Evolutionary conservation across 2,888 invertebrate species (phyloP).

Genomic region (Orthonychiurus folsomi): DNA sequence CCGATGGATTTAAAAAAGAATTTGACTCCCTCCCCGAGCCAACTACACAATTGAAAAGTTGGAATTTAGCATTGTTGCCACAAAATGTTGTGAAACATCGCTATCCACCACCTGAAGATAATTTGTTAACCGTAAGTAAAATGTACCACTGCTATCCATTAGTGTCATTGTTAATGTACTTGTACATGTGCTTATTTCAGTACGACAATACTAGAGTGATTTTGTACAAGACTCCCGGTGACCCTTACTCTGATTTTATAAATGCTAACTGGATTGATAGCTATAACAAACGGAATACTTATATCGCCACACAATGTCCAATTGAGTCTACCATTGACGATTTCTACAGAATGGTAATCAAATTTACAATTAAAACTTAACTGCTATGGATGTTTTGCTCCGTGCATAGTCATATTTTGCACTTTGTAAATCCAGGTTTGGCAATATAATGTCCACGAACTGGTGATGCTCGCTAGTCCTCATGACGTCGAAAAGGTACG

Average conservation of each 20-base stretch:
- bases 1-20: slow-evolving; percentile 8
- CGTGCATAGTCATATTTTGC: background rate
- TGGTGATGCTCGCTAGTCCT: slow-evolving; percentile 13
- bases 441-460: slow-evolving; percentile 10
- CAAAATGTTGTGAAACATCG: slow-evolving; percentile 10
- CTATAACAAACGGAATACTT: background rate
- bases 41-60: slow-evolving; percentile 4
- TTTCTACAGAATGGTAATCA: slow-evolving; percentile 14
- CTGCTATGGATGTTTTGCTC: background rate
- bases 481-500: slow-evolving; percentile 14
- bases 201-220: slow-evolving; percentile 11
- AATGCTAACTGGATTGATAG: slow-evolving; percentile 13
- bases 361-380: slow-evolving; percentile 2
- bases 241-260: slow-evolving; percentile 11
- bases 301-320: slow-evolving; percentile 13
- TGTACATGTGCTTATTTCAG: too few relatives aligned
- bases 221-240: background rate
- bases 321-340: slow-evolving; percentile 8
- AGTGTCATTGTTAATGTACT: too few relatives aligned
- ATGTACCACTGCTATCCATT: too few relatives aligned
- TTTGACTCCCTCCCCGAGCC: slow-evolving; percentile 1
- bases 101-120: slow-evolving; percentile 12
- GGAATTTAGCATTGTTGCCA: slow-evolving; percentile 4
- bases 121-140: slow-evolving; percentile 9
- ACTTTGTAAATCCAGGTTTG: slow-evolving; percentile 9